A percentile compares a stretch with the other conserved stretches of the same genome.
These are phyloP conservation scores for Zhengitettix transpicula DNA, from an alignment of 2,888 invertebrate genomes.

Conservation along the genomic window DNA sequence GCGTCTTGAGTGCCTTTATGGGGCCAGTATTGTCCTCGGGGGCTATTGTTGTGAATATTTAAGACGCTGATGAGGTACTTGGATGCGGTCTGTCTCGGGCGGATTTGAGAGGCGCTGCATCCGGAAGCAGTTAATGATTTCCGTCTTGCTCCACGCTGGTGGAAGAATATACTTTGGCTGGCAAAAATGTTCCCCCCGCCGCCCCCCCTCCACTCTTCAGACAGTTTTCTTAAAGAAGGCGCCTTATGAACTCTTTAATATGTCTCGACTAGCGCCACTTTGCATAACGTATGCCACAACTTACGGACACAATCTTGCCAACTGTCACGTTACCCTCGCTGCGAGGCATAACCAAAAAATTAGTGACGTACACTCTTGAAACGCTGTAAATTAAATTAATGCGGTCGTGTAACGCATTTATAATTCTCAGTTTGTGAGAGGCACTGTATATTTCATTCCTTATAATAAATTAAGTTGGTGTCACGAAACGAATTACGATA, in stretches of 20 bases:
- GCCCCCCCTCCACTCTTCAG: neutral
- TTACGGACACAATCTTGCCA: neutral
- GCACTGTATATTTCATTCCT: neutral
- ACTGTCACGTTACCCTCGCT: neutral
- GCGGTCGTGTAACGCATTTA: neutral
- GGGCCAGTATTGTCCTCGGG: no score
- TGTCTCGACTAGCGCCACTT: neutral
- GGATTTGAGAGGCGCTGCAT: slow-evolving; percentile 5
- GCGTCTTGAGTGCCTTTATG: no score
- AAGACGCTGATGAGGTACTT: slow-evolving; percentile 7
- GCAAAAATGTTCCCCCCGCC: neutral
- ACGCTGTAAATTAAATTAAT: neutral
- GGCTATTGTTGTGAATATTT: neutral
- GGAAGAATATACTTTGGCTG: neutral
- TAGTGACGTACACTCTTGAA: neutral
- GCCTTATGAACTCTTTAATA: neutral
- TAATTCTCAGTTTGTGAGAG: neutral
- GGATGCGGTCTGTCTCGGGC: slow-evolving; percentile 12
- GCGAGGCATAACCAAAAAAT: no score
- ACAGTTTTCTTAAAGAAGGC: neutral
- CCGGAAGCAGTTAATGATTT: slow-evolving; percentile 9
- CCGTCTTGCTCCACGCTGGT: neutral
- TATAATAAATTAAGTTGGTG: neutral
- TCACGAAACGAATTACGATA: no score
- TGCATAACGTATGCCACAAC: neutral